Base-by-base conservation (phyloP, 2,888 invertebrate genomes). In the Microctonus aethiopoides region DNA sequence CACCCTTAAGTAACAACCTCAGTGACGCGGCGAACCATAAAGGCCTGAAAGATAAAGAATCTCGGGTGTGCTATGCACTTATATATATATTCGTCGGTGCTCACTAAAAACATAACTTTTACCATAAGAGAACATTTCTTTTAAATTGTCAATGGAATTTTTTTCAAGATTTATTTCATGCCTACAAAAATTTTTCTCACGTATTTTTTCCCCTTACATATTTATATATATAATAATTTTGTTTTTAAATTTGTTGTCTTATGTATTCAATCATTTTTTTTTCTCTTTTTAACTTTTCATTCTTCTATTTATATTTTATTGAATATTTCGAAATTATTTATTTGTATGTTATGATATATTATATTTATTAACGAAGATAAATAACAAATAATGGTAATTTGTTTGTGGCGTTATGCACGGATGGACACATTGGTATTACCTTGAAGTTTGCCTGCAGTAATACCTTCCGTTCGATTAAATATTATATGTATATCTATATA, bases 371-470 rank as follows among this genome's bases (percentile, higher is more conserved):
- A 46, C 16, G 46, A 20, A 16, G 16, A 46, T 46, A 5, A 20
- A 36, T 26, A 24, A 39, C 24, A 46, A 57, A 57, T n/a, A 70
- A 10, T 70, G 24, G 56, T 46, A 75, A 65, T 75, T 74, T 60
- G 57, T 75, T 74, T 60, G 57, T 70, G 68, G 57, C 75, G 71
- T 77, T 75, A 78, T 77, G 79, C 80, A 75, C 74, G 76, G 77
- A 74, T 78, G 78, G 74, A 78, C 76, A 77, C 73, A 70, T 70
- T 76, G 72, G 70, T 70, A 73, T 77, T 76, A 77, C 75, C 79
- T 79, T 76, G 77, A 77, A 78, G 73, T 71, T 71, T 74, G 70
- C 16, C n/a, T n/a, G n/a, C n/a, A n/a, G n/a, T 70, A 52, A 62
- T 56, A 61, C 70, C 70, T 65, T 41, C 66, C 62, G n/a, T 46